phyloP scores from a whole-genome alignment of 1,140 invertebrate species.

The Limonius californicus region DNA sequence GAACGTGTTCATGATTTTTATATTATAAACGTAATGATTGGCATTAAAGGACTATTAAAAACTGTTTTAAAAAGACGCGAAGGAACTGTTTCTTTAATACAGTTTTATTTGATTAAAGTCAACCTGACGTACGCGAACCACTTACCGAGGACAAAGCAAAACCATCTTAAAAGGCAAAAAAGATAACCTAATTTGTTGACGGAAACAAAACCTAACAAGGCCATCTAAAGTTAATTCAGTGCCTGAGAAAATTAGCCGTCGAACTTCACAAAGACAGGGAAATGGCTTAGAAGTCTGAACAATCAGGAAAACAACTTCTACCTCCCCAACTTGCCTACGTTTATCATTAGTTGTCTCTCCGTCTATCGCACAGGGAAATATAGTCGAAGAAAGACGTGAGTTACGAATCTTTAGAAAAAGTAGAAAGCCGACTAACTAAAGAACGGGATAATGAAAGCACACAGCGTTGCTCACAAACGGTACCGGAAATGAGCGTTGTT shows the following conservation, averaged over 20 bases:
- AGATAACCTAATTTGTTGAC: conserved; percentile 17
- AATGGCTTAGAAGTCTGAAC: conserved; percentile 27
- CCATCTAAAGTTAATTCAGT: conserved; percentile 28
- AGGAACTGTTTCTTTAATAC: neutral
- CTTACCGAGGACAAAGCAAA: neutral
- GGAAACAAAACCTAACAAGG: conserved; percentile 25
- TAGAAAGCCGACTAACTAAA: conserved; percentile 21
- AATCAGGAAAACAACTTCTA: conserved; percentile 26
- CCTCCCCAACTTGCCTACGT: neutral
- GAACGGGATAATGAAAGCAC: conserved; percentile 27
- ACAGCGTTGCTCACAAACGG: conserved; percentile 23
- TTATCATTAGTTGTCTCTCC: conserved; percentile 13
- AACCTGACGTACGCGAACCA: neutral
- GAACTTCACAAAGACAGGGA: conserved; percentile 27
- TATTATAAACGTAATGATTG: too few species aligned
- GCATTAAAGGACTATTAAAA: neutral
- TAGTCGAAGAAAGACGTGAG: conserved; percentile 8
- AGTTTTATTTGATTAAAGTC: neutral
- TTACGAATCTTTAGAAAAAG: conserved; percentile 18
- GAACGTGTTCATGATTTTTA: too few species aligned
- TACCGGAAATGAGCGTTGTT: conserved; percentile 27
- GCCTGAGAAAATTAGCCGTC: conserved; percentile 28
- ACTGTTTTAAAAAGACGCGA: neutral
- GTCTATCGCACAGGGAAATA: conserved; percentile 8
- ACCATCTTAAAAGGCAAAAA: conserved; percentile 9